Evolutionary conservation across 2,888 invertebrate species (phyloP).

Genomic region (Lepetodrilus schrolli): DNA sequence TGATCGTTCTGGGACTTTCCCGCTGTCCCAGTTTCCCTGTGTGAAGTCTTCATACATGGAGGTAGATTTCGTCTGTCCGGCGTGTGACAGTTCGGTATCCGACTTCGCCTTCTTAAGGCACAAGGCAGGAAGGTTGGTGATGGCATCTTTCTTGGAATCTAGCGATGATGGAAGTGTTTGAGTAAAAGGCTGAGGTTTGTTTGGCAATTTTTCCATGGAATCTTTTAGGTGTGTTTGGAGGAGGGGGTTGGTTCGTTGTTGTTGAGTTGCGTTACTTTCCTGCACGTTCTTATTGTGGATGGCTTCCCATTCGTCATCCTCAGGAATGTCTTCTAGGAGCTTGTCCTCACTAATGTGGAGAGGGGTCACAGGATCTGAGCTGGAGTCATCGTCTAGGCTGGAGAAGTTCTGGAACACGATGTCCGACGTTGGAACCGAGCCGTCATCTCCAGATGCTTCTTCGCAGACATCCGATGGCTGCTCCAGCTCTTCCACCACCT

Average conservation of each 20-base stretch:
- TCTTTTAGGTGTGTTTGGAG: background rate
- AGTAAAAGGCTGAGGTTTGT: background rate
- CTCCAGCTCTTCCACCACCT: background rate
- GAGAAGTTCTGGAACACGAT: conserved; percentile 26
- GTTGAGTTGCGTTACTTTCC: background rate
- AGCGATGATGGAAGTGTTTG: background rate
- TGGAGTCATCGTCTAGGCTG: background rate
- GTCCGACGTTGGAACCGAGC: background rate
- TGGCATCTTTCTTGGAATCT: background rate
- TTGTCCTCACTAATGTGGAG: conserved; percentile 62
- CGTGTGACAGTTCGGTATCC: conserved; percentile 29
- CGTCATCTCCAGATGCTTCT: conserved; percentile 20
- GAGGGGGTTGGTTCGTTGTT: background rate
- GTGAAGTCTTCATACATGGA: conserved; percentile 39
- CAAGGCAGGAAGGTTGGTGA: background rate
- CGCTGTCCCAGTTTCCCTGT: conserved; percentile 37
- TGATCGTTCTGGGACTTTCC: conserved; percentile 37
- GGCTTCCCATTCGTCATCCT: conserved; percentile 56
- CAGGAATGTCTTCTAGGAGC: conserved; percentile 63
- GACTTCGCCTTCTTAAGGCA: conserved; percentile 33
- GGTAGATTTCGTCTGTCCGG: conserved; percentile 28
- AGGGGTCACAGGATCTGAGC: conserved; percentile 28
- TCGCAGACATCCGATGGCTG: background rate
- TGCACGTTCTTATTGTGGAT: conserved; percentile 17
- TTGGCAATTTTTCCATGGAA: conserved; percentile 28